Conservation (phyloP, 2,797 vertebrate genomes). For the Bothrops alternatus region DNA sequence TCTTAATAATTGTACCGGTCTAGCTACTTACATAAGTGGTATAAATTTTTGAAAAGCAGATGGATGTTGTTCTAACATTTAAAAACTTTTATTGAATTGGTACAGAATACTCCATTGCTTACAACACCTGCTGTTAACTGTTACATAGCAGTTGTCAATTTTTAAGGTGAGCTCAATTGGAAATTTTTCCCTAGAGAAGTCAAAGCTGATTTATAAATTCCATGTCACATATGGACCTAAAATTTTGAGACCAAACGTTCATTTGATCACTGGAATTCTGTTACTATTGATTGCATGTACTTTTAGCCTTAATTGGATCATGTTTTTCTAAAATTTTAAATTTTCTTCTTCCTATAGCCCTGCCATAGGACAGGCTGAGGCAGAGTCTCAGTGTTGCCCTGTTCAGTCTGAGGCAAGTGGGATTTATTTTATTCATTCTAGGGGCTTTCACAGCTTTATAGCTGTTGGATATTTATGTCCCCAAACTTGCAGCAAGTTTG, state of each 20-base stretch:
- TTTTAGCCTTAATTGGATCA: conserved; percentile 77
- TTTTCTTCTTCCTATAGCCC: conserved; percentile 97
- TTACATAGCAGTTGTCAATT: conserved; percentile 65
- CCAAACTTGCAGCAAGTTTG: conserved; percentile 99
- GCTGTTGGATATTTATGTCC: conserved; percentile 94
- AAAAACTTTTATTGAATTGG: conserved; percentile 39
- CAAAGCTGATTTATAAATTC: background rate
- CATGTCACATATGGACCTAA: background rate
- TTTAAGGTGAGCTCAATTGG: conserved; percentile 48
- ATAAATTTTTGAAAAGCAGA: conserved; percentile 54
- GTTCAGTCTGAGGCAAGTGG: conserved; percentile 99
- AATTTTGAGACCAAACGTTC: conserved; percentile 55
- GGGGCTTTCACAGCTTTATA: conserved; percentile 92
- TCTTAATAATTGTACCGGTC: conserved; percentile 71
- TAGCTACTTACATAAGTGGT: conserved; percentile 56
- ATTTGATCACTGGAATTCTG: conserved; percentile 75
- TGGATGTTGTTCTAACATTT: conserved; percentile 43
- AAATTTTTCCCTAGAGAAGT: conserved; percentile 8
- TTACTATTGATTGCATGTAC: conserved; percentile 75
- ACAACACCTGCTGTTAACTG: conserved; percentile 35
- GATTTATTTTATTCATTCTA: conserved; percentile 88
- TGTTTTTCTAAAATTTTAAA: conserved; percentile 94
- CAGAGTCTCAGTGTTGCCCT: conserved; percentile 98
- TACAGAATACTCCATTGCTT: conserved; percentile 46
- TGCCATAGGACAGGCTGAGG: conserved; percentile 98